A percentile compares a stretch with the other conserved stretches of the same genome.
Evolutionary conservation across 2,888 invertebrate species (phyloP).

Genomic region (Opisthograptis luteolata): DNA sequence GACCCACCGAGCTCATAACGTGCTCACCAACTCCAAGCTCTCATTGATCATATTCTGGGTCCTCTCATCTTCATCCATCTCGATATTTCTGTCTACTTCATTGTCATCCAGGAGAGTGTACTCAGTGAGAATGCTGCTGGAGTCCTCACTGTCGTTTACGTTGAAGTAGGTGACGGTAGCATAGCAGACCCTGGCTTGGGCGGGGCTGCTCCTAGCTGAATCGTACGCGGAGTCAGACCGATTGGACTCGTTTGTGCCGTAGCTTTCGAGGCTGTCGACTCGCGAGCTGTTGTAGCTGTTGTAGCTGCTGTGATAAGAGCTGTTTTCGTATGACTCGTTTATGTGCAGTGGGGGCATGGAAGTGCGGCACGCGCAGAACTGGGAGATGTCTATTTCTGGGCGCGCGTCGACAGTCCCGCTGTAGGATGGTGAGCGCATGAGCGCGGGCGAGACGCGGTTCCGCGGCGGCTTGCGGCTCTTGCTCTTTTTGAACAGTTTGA

Average conservation of each 20-base stretch:
- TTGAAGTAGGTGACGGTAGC: constrained; percentile 77
- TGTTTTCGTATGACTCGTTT: constrained; percentile 61
- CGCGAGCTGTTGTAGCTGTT: constrained; percentile 68
- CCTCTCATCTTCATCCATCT: constrained; percentile 55
- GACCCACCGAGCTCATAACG: constrained; percentile 60
- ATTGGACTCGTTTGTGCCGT: constrained; percentile 58
- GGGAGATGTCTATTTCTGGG: constrained; percentile 69
- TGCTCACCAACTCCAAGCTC: constrained; percentile 72
- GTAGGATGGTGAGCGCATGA: constrained; percentile 69
- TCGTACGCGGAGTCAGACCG: constrained; percentile 77
- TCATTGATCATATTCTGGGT: constrained; percentile 77
- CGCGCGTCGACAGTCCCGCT: constrained; percentile 76
- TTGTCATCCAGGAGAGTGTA: constrained; percentile 73
- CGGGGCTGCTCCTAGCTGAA: constrained; percentile 70
- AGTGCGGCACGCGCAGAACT: constrained; percentile 72
- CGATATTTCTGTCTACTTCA: constrained; percentile 50
- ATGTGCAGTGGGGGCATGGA: constrained; percentile 59
- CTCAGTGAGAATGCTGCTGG: constrained; percentile 75
- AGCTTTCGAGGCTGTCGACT: constrained; percentile 62
- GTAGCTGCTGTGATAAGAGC: constrained; percentile 63
- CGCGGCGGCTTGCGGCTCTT: constrained; percentile 63
- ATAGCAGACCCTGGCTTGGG: constrained; percentile 63
- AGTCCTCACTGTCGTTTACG: constrained; percentile 75
- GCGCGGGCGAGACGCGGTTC: constrained; percentile 70
- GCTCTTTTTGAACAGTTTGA: constrained; percentile 75